These are phyloP conservation scores for Calypte anna DNA, from an alignment of 2,113 vertebrate species.

Conservation along the genomic window DNA sequence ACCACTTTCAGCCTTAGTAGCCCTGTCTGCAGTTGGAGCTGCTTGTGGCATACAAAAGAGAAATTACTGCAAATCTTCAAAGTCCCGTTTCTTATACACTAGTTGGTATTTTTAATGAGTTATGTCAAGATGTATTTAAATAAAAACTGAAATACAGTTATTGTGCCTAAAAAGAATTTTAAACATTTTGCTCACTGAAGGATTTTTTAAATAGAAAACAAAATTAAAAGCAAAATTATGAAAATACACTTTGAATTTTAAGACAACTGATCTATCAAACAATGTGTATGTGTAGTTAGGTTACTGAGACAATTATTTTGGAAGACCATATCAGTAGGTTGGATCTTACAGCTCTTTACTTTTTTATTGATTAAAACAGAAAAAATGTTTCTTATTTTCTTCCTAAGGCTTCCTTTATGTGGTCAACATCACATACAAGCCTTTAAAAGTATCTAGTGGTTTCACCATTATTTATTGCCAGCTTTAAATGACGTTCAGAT, in stretches of 20 bases:
- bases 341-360: neutral
- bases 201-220: neutral
- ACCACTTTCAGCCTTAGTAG: neutral
- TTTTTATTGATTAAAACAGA: neutral
- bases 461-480: neutral
- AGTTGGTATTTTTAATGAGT: neutral
- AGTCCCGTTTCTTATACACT: rapidly evolving
- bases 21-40: neutral
- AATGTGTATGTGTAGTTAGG: neutral
- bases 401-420: neutral
- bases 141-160: neutral
- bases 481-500: neutral
- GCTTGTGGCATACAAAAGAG: neutral
- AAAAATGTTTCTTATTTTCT: neutral
- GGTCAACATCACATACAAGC: neutral
- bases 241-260: neutral
- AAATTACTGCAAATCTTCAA: neutral
- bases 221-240: neutral
- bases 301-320: neutral
- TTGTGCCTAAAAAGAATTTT: neutral
- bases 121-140: neutral
- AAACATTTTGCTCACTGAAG: neutral
- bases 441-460: neutral
- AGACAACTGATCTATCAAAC: neutral
- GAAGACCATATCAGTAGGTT: neutral